Base-by-base conservation (phyloP, 2,888 invertebrate genomes). In the Bembecia ichneumoniformis region DNA sequence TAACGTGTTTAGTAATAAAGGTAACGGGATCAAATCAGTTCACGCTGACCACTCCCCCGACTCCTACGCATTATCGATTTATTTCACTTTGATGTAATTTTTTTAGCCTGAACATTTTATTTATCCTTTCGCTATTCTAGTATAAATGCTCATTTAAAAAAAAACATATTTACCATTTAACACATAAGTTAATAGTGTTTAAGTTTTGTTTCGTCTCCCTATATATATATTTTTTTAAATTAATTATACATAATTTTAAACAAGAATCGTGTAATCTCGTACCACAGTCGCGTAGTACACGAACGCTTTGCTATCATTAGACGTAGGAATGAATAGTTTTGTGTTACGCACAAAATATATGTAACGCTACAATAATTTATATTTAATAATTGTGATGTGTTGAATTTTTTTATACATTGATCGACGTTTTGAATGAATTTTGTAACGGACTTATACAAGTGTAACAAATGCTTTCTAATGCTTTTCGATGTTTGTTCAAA, bases 101-200 rank as follows among this genome's bases (percentile, higher is more conserved):
- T 71, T 77, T 66, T 73, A 74, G 62, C 77, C 73, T 73, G 79
- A 78, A 73, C 76, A 76, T 76, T 28, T 45, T 82, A 82, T 86
- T 82, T 83, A 82, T 79, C 81, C 77, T 65, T 68, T 15, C 15
- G 15, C 68, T 75, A 68, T 75, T 82, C 79, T 82, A 77, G 66
- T 76, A 71, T 76, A 81, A 40, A 83, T 84, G 86, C 86, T 86
- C 86, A 84, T 82, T 81, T 64, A 75, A 76, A 28, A 28, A 9
- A 28, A 68, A 77, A 80, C n/a, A 77, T 80, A 82, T 80, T 77
- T 83, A 83, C 82, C 83, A 82, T 77, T 80, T 64, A 79, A 71
- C 74, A 66, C 59, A 71, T 82, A 77, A 71, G 74, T 66, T 28
- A 58, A 68, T 81, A 80, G 71, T 59, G 67, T 67, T 71, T 82